Evolutionary conservation across 35 echinoderm and acorn worm genomes (phyloP), one percentile per base, ranked within the genome.

Genomic region (Holothuria glaberrima): DNA sequence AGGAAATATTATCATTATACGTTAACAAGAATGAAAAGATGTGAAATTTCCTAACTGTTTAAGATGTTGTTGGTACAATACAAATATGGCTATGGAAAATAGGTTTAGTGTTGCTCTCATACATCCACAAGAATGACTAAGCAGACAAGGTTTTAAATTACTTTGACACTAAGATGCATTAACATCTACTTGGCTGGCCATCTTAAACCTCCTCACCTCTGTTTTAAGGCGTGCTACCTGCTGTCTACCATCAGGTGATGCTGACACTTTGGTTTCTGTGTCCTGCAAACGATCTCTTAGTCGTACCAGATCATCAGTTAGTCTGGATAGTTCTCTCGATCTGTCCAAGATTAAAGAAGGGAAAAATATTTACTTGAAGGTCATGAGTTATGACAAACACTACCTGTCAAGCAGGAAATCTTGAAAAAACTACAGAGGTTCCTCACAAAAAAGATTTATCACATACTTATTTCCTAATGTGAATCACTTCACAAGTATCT

Each of bases 171-270:
- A 69, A 69, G 1, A 30, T 0, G 2, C 6, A 30, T 25, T 10
- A 26, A 21, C 19, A 48, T n/a, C 20, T 41, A n/a, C 4, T 2
- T 48, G 38, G 50, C 33, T 27, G n/a, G 25, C 66, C 12, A 0
- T 30, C 25, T 6, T 12, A 26, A 9, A 54, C 12, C 21, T 14
- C 24, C 74, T 48, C 38, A 78, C 74, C 74, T 78, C 74, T 78
- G 41, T 24, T 78, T 78, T 78, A 78, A 78, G 74, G 74, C 74
- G 74, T 78, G 74, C 74, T 78, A 41, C 74, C 50, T 78, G 74
- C 16, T 41, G 36, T 44, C 46, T 75, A 44, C 74, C 41, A 41
- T 78, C 74, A 48, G 74, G 74, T 21, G 74, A 78, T 78, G 74
- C 74, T 9, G 74, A 78, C 50, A 48, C 74, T 48, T 25, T 78